phyloP scores from a whole-genome alignment of 2,113 vertebrate species.

The Chascanopsetta lugubris region DNA sequence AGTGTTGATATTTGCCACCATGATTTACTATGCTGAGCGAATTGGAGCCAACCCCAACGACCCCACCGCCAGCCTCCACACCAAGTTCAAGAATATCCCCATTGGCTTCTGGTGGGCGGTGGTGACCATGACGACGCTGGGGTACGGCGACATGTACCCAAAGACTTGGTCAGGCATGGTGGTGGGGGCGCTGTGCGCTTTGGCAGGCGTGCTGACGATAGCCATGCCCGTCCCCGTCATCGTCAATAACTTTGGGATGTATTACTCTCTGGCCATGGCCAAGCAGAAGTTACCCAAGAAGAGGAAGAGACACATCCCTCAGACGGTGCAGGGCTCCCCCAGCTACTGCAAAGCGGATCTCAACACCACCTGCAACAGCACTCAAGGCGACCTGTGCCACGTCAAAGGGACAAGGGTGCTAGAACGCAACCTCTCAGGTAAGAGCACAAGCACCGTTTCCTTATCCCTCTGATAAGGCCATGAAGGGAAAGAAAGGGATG shows the following conservation, averaged over 20 bases:
- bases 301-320: slow-evolving; percentile 97
- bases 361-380: slow-evolving; percentile 92
- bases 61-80: slow-evolving; percentile 91
- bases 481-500: slow-evolving; percentile 21
- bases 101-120: slow-evolving; percentile 99
- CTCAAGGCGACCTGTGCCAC: slow-evolving; percentile 88
- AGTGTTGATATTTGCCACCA: slow-evolving; percentile 98
- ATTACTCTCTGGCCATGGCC: slow-evolving; percentile 98
- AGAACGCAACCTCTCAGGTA: slow-evolving; percentile 95
- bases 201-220: slow-evolving; percentile 95
- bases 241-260: slow-evolving; percentile 99
- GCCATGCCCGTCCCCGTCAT: slow-evolving; percentile 99
- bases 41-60: slow-evolving; percentile 93
- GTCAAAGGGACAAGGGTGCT: slow-evolving; percentile 87
- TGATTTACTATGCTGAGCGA: slow-evolving; percentile 98
- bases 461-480: slow-evolving; percentile 38
- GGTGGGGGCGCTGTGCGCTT: slow-evolving; percentile 93
- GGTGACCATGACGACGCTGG: slow-evolving; percentile 98
- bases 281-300: slow-evolving; percentile 98
- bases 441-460: slow-evolving; percentile 38
- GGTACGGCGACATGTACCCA: slow-evolving; percentile 98
- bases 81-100: slow-evolving; percentile 97
- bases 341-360: slow-evolving; percentile 93
- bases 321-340: slow-evolving; percentile 88
- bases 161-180: slow-evolving; percentile 98